Evolutionary conservation across 2,113 vertebrate species (phyloP), one percentile per base, ranked within the genome.

Genomic region (Balaenoptera acutorostrata): DNA sequence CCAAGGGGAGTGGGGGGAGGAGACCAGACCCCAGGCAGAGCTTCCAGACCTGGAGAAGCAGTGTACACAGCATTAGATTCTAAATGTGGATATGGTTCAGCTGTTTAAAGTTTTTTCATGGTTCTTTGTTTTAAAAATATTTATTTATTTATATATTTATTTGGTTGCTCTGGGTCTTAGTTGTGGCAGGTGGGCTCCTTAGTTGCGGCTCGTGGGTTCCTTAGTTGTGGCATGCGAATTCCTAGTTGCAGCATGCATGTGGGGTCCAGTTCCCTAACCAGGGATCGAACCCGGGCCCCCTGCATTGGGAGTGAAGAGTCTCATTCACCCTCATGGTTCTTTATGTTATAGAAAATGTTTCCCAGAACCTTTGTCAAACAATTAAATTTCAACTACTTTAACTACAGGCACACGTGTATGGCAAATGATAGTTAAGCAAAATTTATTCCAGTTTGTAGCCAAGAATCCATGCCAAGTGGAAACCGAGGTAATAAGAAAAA

Each of bases 1-100:
- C 64, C 21, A 20, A 14, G 23, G 23, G 52, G n/a, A 15, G 13
- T 2, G 1, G 1, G 11, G 4, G 20, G 6, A 17, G 11, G 44
- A 39, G 52, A 25, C 20, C 5, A 44, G 15, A 57, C 41, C 41
- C 6, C 18, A 15, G 12, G 44, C 25, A 41, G 88, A 77, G 27
- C 31, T 84, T 46, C 29, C 33, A n/a, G 29, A 33, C 13, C 68
- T 49, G 75, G 61, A 68, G 41, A 75, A 29, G n/a, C 25, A 39
- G 18, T 13, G 12, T 18, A 21, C n/a, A 27, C 74, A 68, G 20
- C 15, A 2, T n/a, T 33, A 69, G 52, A 23, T 83, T 88, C 44
- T 63, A 33, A 10, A 21, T 46, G 23, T 20, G 36, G 36, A 5
- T 63, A 33, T n/a, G n/a, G 44, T n/a, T 92, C 61, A 1, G 29